Conservation (phyloP, 1,140 invertebrate genomes). For the Conus betulinus region DNA sequence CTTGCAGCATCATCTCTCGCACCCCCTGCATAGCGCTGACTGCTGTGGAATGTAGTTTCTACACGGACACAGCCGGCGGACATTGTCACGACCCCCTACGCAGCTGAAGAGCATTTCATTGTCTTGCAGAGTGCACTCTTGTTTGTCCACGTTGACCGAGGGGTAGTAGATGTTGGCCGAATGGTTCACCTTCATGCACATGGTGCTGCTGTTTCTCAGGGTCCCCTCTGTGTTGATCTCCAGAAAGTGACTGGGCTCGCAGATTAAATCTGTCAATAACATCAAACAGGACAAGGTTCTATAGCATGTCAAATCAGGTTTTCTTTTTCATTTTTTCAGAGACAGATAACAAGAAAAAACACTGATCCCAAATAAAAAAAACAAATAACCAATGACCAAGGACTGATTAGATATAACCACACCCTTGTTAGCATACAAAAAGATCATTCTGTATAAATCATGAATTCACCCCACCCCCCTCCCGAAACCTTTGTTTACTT, state of each 20-base stretch:
- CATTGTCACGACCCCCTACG: conserved; percentile 62
- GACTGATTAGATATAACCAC: too few relatives aligned
- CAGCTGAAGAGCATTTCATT: conserved; percentile 75
- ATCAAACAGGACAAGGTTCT: too few relatives aligned
- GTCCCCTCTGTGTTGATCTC: conserved; percentile 66
- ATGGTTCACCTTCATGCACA: conserved; percentile 54
- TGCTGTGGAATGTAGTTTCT: conserved; percentile 74
- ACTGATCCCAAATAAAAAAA: too few relatives aligned
- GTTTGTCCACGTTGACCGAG: conserved; percentile 59
- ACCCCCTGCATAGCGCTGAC: conserved; percentile 71
- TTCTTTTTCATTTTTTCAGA: too few relatives aligned
- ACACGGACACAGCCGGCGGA: conserved; percentile 74
- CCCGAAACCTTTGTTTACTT: too few relatives aligned
- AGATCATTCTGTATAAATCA: too few relatives aligned
- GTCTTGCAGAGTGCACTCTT: conserved; percentile 69
- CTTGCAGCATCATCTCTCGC: conserved; percentile 57
- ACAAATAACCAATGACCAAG: too few relatives aligned
- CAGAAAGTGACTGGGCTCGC: conserved; percentile 75
- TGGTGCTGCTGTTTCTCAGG: conserved; percentile 49
- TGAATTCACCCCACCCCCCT: too few relatives aligned
- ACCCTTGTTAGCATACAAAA: too few relatives aligned
- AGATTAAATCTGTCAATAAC: conserved; percentile 68
- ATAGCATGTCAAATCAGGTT: too few relatives aligned
- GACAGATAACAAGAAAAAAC: too few relatives aligned
- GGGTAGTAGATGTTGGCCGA: conserved; percentile 69